Base-by-base conservation (phyloP, 2,113 vertebrate species). In the Toxotes jaculatrix region DNA sequence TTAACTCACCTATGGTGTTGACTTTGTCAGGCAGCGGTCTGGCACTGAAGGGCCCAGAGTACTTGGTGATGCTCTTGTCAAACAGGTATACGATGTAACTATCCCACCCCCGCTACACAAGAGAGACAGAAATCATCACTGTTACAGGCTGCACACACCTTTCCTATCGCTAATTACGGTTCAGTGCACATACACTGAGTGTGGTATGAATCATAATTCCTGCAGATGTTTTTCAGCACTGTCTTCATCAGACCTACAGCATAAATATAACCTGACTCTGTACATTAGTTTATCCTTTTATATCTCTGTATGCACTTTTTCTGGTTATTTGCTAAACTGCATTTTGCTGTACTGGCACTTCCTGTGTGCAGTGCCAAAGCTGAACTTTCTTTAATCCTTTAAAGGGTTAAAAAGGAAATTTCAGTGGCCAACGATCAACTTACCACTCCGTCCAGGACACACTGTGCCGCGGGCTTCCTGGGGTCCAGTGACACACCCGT, bases 31-130 rank as follows among this genome's bases (percentile, higher is more conserved):
- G 97, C 65, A 99, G 96, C 45, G 94, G 96, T 78, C 98, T 96
- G 73, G 97, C 97, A 70, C 96, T 97, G 82, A 99, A 96, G 8
- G 98, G 97, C 19, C 97, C 98, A 11, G 96, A 96, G 72, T 99
- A 99, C 80, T 96, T 96, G 85, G 95, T 97, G 92, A 95, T 96
- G 95, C 98, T 99, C 95, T 97, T 99, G 93, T 99, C 98, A 91
- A 99, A 99, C 86, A 99, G 94, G 90, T 99, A 99, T 55, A 99
- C 97, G 88, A 99, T 98, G 93, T 99, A 99, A 93, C 97, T 98
- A 91, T 99, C 98, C 97, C 98, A 99, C 42, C 98, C 98, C 90
- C 97, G 96, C 98, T 99, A 78, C 59, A 88, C 70, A 80, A 14
- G 79, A 87, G 81, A 63, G 19, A 47, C 63, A 9, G 38, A 27